Base-by-base conservation (phyloP, 2,888 invertebrate genomes). In the Melinaea menophilus region DNA sequence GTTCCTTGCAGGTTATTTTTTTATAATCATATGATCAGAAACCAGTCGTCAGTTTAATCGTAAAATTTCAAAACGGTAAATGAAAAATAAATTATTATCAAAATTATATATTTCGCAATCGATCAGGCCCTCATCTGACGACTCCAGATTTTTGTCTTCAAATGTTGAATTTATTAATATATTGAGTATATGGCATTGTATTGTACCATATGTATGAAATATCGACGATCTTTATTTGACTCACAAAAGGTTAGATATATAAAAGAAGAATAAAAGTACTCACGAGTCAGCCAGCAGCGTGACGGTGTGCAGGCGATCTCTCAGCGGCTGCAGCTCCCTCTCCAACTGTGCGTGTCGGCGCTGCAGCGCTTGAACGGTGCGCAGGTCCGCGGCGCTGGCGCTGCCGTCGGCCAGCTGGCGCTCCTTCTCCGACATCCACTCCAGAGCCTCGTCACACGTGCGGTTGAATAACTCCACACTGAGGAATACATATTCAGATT, bases 341-440 rank as follows among this genome's bases (percentile, higher is more conserved):
- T 99, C 98, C 58, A 99, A 90, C 85, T 98, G 96, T 74, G 97
- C 96, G 84, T 98, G 98, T 13, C 97, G 92, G 11, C 98, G 92
- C 86, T 99, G 98, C 71, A 98, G 82, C 0, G 98, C 97, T 74
- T 96, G 95, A 0, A 98, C 98, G 0, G 98, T 97, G 74, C 97
- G 95, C 54, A 98, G 91, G 86, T 98, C 98, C 3, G 95, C 94
- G 0, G 96, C 97, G 2, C 95, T 95, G 0, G 94, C 94, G 46
- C 94, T 94, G 0, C 93, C 93, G 0, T 93, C 94, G 55, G 97
- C 97, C 64, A 98, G 84, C 80, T 98, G 97, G 67, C 95, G 94
- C 91, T 97, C 96, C 86, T 99, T 99, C 87, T 99, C 99, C 61
- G 94, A 92, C 96, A 99, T 99, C 99, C 99, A 99, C 79, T 98